A percentile compares a stretch with the other conserved stretches of the same genome.
Conservation (phyloP, 2,797 vertebrate genomes). For the Microhierax caerulescens region DNA sequence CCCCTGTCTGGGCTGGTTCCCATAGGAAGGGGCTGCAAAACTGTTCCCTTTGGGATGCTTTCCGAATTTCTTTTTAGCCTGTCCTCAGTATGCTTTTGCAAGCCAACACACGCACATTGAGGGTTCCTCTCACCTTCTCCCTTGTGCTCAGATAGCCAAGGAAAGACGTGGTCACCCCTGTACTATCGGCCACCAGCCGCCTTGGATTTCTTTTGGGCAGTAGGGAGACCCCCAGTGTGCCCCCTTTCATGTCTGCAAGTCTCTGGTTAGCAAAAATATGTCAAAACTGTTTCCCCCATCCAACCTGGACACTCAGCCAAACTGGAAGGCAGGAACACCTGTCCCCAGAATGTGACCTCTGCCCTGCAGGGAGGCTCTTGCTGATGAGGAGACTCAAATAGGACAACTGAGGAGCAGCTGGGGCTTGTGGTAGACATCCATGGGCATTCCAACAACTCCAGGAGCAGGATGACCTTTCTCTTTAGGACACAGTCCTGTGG, state of each 20-base stretch:
- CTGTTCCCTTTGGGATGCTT: neutral
- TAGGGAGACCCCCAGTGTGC: neutral
- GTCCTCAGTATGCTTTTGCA: neutral
- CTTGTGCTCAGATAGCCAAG: neutral
- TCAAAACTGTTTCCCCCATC: neutral
- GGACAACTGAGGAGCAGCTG: neutral
- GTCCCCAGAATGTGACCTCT: neutral
- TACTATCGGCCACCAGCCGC: neutral
- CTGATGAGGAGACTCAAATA: neutral
- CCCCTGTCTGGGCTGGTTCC: neutral
- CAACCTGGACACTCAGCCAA: neutral
- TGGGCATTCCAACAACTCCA: neutral
- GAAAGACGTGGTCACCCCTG: neutral
- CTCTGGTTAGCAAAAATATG: neutral
- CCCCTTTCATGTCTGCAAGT: neutral
- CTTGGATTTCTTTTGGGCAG: neutral
- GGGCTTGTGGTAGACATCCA: neutral
- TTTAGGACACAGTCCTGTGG: fast-evolving
- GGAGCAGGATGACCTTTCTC: neutral
- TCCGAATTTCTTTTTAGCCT: neutral
- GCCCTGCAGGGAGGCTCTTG: neutral
- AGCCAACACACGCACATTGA: fast-evolving
- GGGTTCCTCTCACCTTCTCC: neutral
- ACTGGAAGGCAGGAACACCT: neutral
- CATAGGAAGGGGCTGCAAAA: neutral